Evolutionary conservation across 2,113 vertebrate genomes (phyloP), one percentile per base, ranked within the genome.

Genomic region (Chaenocephalus aceratus): DNA sequence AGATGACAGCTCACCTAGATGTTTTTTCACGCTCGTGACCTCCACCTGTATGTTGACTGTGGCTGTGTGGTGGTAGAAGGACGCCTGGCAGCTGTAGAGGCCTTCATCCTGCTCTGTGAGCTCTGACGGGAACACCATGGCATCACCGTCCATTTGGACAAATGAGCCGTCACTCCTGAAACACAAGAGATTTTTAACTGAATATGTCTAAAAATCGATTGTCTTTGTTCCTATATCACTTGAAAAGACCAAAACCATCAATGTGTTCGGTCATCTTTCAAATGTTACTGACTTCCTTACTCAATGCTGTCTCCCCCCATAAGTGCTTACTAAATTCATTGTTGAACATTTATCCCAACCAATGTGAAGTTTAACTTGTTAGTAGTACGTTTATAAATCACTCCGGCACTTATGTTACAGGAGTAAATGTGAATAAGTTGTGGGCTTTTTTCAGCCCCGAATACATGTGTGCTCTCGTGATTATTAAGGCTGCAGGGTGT

Each of bases 61-160:
- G 26, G 93, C 91, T 16, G 2, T 59, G 86, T 93, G 94, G 86
- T 95, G 92, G 62, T 91, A 90, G 87, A 94, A 94, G 16, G 89
- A 91, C 2, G 92, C 88, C 11, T 1, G 26, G 83, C 94, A 95
- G 73, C 66, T 91, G 88, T 94, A 94, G 41, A 92, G 80, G 44
- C 90, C 94, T 67, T 80, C 77, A 18, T 92, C 89, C 53, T 26
- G 56, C 67, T 82, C 72, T 5, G 81, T 87, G 48, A 88, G 62
- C 41, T 74, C 54, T 0, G 79, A 30, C 21, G 65, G 75, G 73
- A 94, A 92, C 64, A 93, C 79, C 81, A 95, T 81, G 0, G 82
- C 83, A 13, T 6, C 34, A 1, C 82, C 84, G 2, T 79, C 85
- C 64, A 86, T 89, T 6, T 48, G 61, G 48, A 87, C 91, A 14